Percentiles rank a stretch among this genome's conserved stretches.
These are phyloP conservation scores for Nerophis lumbriciformis DNA, from an alignment of 2,113 vertebrate species.

Conservation along the genomic window DNA sequence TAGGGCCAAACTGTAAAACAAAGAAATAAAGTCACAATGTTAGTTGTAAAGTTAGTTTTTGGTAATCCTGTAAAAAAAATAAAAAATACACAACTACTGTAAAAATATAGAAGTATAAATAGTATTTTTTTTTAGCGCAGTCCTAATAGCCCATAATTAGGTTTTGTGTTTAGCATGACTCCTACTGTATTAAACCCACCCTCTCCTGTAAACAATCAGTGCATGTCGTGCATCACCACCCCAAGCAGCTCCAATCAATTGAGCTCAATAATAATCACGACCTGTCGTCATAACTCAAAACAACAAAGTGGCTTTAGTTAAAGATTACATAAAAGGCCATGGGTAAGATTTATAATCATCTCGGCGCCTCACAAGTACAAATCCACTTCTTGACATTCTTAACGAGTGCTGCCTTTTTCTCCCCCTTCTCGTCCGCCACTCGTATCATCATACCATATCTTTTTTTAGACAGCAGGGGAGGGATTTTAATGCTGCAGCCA, in stretches of 20 bases:
- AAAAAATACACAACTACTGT: too few species aligned
- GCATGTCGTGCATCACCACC: not conserved
- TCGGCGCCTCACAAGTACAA: not conserved
- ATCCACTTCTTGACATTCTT: constrained; percentile 10
- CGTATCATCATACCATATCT: constrained; percentile 1
- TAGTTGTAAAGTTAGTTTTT: too few species aligned
- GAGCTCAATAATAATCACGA: not conserved
- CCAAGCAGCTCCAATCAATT: not conserved
- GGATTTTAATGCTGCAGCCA: not conserved
- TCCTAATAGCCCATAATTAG: not conserved
- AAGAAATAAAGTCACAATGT: too few species aligned
- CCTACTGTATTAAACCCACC: not conserved
- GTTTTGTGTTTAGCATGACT: not conserved
- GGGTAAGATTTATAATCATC: not conserved
- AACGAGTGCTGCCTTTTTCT: constrained; percentile 1
- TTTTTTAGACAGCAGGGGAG: constrained; percentile 7
- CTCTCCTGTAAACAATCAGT: not conserved
- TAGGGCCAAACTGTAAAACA: too few species aligned
- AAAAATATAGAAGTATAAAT: too few species aligned
- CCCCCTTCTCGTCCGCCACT: not conserved
- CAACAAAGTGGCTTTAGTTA: not conserved
- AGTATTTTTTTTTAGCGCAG: too few species aligned
- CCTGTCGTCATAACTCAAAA: not conserved
- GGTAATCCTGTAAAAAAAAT: too few species aligned
- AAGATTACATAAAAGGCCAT: not conserved